A percentile compares a stretch with the other conserved stretches of the same genome.
phyloP scores from a whole-genome alignment of 2,797 vertebrate species.

The Urosaurus nigricauda region DNA sequence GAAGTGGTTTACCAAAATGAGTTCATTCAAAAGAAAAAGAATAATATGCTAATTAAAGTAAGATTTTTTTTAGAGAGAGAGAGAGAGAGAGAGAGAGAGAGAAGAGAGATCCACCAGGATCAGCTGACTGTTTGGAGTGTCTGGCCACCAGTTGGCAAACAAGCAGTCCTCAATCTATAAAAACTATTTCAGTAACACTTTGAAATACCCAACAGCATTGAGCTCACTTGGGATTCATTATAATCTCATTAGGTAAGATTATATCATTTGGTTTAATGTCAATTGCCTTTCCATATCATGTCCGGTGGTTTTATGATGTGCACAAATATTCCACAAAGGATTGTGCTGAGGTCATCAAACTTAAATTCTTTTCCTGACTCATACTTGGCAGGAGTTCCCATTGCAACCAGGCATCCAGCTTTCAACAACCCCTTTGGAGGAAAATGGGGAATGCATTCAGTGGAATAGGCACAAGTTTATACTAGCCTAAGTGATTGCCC shows the following conservation, averaged over 20 bases:
- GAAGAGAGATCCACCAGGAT: constrained; percentile 67
- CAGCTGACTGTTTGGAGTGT: constrained; percentile 70
- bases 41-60: constrained; percentile 75
- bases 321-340: constrained; percentile 82
- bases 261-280: constrained; percentile 84
- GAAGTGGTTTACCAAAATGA: constrained; percentile 21
- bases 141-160: constrained; percentile 78
- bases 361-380: constrained; percentile 73
- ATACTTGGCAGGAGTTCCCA: constrained; percentile 68
- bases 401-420: constrained; percentile 58
- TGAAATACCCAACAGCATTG: constrained; percentile 81
- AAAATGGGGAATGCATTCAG: constrained; percentile 52
- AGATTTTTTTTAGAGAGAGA: constrained; percentile 10
- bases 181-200: constrained; percentile 81
- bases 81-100: constrained; percentile 42
- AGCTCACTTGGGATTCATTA: constrained; percentile 84
- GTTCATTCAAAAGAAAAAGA: constrained; percentile 43
- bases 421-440: constrained; percentile 69
- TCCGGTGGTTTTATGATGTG: constrained; percentile 83
- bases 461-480: constrained; percentile 53
- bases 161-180: constrained; percentile 75
- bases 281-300: constrained; percentile 82
- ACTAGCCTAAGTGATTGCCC: neutral
- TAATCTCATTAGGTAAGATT: constrained; percentile 82
- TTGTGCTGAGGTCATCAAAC: constrained; percentile 69